phyloP scores from a whole-genome alignment of 2,113 vertebrate genomes.

The Eurypyga helias region DNA sequence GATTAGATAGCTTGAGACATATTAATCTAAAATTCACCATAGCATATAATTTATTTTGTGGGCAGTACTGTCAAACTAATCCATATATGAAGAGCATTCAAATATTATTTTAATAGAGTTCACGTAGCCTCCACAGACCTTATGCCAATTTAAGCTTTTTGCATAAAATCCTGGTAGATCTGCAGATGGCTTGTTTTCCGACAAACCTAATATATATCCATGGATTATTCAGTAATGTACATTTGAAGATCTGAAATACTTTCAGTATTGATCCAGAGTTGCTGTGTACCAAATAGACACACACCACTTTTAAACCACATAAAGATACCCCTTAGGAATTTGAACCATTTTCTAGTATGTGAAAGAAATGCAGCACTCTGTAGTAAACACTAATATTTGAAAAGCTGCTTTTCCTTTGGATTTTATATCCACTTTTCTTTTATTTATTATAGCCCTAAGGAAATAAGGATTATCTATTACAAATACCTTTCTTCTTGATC shows the following conservation, averaged over 20 bases:
- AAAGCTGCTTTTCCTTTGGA: slow-evolving; percentile 35
- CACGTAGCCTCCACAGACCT: slow-evolving; percentile 3
- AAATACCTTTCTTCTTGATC: slow-evolving; percentile 6
- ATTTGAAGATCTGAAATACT: slow-evolving; percentile 76
- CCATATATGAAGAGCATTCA: slow-evolving; percentile 45
- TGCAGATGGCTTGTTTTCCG: slow-evolving; percentile 37
- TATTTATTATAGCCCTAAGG: slow-evolving; percentile 20
- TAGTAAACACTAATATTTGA: slow-evolving; percentile 63
- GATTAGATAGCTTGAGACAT: slow-evolving; percentile 36
- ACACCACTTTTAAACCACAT: slow-evolving; percentile 75
- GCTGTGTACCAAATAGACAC: slow-evolving; percentile 60
- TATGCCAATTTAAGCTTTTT: slow-evolving; percentile 53
- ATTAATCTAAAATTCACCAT: slow-evolving; percentile 48
- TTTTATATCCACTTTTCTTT: slow-evolving; percentile 45
- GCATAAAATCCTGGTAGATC: slow-evolving; percentile 47
- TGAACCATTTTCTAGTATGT: slow-evolving; percentile 73
- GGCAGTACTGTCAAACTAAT: slow-evolving; percentile 40
- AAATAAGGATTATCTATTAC: slow-evolving; percentile 7
- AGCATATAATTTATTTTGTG: slow-evolving; percentile 56
- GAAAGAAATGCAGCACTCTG: slow-evolving; percentile 60
- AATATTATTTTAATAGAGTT: slow-evolving; percentile 64
- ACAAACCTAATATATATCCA: slow-evolving; percentile 61
- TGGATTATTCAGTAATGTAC: slow-evolving; percentile 75
- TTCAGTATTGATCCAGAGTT: slow-evolving; percentile 73
- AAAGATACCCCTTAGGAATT: slow-evolving; percentile 66